Evolutionary conservation across 2,797 vertebrate species (phyloP), one percentile per base, ranked within the genome.

Genomic region (Sebastes baramenuke): DNA sequence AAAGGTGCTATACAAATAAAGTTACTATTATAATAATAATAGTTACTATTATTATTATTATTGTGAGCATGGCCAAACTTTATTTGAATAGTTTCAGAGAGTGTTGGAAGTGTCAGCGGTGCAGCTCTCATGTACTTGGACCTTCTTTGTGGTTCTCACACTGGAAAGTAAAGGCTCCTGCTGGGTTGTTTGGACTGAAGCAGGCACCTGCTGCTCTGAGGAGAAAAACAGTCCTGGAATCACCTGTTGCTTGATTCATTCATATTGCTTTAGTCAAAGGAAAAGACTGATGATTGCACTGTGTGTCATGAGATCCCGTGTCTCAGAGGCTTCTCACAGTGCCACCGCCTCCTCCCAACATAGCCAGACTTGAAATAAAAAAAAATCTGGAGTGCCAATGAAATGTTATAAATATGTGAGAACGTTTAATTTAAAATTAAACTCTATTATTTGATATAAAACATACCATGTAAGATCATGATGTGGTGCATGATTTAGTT

Each of bases 181-280:
- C 81, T 73, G 82, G 38, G 67, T 74, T 79, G 78, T 87, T 91
- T 87, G 81, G 72, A 72, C 74, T 72, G 67, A 77, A 22, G 36
- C 67, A 64, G 59, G 61, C 87, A 86, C 80, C 78, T 88, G 84
- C 79, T 89, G 76, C 66, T 86, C 49, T 69, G 58, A 84, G 66
- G 27, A 81, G 67, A 77, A 83, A 83, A 84, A 79, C 73, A 86
- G 52, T 67, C 74, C 49, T 78, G 55, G 25, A 77, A 60, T 82
- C 52, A 89, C 81, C 83, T 91, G 78, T 84, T 88, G 79, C 71
- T 83, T 79, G 29, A 77, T 82, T 89, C 49, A 77, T 58, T 81
- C 58, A 81, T 60, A 73, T 71, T 60, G 34, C 20, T 8, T 71
- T 14, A 77, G 49, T 78, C 83, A 76, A 72, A 80, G 79, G 60